Evolutionary conservation across 2,888 invertebrate species (phyloP), one percentile per base, ranked within the genome.

Genomic region (Apocheima hispidaria): DNA sequence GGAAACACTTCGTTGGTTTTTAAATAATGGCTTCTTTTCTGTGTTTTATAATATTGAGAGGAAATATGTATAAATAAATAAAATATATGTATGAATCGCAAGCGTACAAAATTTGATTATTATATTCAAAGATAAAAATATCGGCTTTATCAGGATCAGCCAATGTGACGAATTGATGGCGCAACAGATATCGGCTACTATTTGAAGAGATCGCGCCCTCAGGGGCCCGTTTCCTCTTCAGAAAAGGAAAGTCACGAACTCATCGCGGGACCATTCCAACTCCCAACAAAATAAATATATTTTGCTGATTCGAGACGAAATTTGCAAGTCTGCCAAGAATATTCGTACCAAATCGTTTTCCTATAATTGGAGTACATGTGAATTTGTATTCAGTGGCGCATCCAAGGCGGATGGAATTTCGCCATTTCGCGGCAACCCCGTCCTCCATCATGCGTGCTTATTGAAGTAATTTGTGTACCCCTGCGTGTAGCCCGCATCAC

Each of bases 291-390:
- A 92, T 92, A 92, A 91, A 90, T 91, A 90, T 90, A 88, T 91
- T 90, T 90, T 81, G 91, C 87, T 89, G 92, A 92, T 91, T 91
- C 87, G 79, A 87, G 86, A 78, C 83, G 81, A 89, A 90, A 92
- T 92, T 92, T 92, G 92, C 92, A 92, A 92, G 90, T 92, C 90
- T 91, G 92, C 92, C 92, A 92, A 92, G 91, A 91, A 92, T 91
- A 92, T 92, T 91, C 88, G 86, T 90, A 91, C 86, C 89, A 92
- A 92, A 92, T 92, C 92, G 92, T 92, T 92, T 92, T 92, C 92
- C 92, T 92, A 92, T 92, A 92, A 92, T 92, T 92, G 92, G 92
- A 92, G 90, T 92, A 92, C 91, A 92, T 92, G 87, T 90, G 91
- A 91, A 92, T 92, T 92, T 90, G 92, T 92, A 92, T 92, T 92